Conservation (phyloP, 2,113 vertebrate species). For the Entelurus aequoreus region DNA sequence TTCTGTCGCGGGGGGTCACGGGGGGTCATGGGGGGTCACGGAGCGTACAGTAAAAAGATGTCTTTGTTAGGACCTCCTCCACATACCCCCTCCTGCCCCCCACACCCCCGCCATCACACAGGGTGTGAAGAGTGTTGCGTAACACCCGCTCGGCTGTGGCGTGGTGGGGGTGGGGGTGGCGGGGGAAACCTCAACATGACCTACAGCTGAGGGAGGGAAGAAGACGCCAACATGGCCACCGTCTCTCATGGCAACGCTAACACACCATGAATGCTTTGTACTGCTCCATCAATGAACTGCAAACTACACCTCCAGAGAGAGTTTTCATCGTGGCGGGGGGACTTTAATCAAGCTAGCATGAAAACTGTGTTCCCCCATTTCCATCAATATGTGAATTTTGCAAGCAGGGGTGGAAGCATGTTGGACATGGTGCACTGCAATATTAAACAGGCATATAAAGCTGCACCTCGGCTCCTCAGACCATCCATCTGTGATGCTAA, state of each 20-base stretch:
- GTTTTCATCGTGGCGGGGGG: too few species aligned
- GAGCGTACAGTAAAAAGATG: conserved; percentile 37
- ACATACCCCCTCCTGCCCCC: conserved; percentile 32
- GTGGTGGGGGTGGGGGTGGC: conserved; percentile 19
- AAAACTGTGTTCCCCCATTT: too few species aligned
- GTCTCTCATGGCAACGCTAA: conserved; percentile 3
- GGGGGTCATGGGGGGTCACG: conserved; percentile 22
- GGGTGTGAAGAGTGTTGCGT: conserved; percentile 50
- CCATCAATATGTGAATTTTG: too few species aligned
- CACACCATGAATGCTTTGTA: too few species aligned
- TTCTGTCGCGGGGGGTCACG: conserved; percentile 2
- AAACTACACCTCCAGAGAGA: too few species aligned
- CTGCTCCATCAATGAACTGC: too few species aligned
- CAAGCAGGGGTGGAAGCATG: too few species aligned
- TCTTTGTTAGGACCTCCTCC: conserved; percentile 59
- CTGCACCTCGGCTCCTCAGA: too few species aligned
- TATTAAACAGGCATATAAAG: too few species aligned
- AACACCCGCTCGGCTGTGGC: conserved; percentile 25
- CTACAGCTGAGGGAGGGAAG: conserved; percentile 20
- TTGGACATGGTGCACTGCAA: too few species aligned
- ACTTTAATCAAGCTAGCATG: too few species aligned
- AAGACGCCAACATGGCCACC: not conserved
- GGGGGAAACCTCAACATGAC: conserved; percentile 18
- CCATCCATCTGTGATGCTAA: too few species aligned
- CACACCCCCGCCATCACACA: conserved; percentile 9